Evolutionary conservation across 2,888 invertebrate genomes (phyloP).

Genomic region (Callyntrura guangdongensis): DNA sequence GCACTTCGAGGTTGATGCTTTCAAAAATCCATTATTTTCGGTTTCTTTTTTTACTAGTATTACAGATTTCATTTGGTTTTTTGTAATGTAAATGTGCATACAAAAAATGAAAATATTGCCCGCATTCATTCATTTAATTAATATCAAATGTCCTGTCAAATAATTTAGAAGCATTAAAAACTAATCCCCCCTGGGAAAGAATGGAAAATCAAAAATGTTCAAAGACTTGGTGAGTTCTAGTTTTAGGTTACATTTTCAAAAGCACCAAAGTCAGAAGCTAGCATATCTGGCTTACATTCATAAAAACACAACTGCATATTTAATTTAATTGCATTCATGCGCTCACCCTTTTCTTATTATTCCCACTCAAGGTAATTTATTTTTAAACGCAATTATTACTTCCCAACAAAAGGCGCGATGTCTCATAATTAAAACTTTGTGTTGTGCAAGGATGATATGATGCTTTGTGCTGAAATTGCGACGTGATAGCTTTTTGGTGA

Average conservation of each 20-base stretch:
- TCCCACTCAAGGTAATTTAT: slow-evolving; percentile 46
- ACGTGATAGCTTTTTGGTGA: background rate
- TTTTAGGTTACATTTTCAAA: too few relatives aligned
- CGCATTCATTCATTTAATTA: slow-evolving; percentile 57
- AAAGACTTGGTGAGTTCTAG: background rate
- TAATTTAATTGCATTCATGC: slow-evolving; percentile 1
- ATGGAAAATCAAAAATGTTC: slow-evolving; percentile 20
- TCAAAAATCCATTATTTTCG: slow-evolving; percentile 7
- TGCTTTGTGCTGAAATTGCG: background rate
- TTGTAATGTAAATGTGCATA: too few relatives aligned
- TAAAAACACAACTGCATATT: background rate
- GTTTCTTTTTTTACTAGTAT: too few relatives aligned
- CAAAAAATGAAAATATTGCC: too few relatives aligned
- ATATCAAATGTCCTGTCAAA: slow-evolving; percentile 56
- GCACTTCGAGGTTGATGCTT: background rate
- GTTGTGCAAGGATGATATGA: background rate
- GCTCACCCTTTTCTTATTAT: slow-evolving; percentile 5
- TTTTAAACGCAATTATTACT: slow-evolving; percentile 64
- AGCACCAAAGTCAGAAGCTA: too few relatives aligned
- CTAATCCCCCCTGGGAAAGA: background rate
- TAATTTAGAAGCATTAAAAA: slow-evolving; percentile 30
- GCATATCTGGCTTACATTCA: too few relatives aligned
- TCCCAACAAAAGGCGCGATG: slow-evolving; percentile 33
- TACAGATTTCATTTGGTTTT: too few relatives aligned
- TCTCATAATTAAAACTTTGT: slow-evolving; percentile 43